A percentile compares a stretch with the other conserved stretches of the same genome.
Conservation (phyloP, 2,113 vertebrate species). For the Podiceps cristatus region DNA sequence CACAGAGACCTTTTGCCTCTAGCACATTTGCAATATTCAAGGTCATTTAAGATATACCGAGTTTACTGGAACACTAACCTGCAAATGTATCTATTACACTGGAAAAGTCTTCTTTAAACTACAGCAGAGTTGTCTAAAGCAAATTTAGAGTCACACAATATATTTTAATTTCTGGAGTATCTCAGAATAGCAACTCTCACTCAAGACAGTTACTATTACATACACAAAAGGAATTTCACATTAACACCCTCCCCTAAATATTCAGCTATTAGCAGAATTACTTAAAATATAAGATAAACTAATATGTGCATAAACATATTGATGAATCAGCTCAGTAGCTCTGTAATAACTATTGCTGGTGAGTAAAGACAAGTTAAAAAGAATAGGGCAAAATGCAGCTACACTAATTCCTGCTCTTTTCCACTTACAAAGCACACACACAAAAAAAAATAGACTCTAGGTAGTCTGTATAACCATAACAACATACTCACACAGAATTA, state of each 20-base stretch:
- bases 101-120: neutral
- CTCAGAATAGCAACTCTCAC: neutral
- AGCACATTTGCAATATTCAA: conserved; percentile 36
- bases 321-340: neutral
- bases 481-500: conserved; percentile 95
- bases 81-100: neutral
- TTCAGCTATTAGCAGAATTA: neutral
- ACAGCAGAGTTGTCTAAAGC: neutral
- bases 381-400: neutral
- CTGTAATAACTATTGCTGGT: neutral
- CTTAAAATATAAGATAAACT: neutral
- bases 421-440: neutral
- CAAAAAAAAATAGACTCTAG: neutral
- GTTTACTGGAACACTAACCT: conserved; percentile 23
- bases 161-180: neutral
- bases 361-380: neutral
- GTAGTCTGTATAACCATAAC: neutral
- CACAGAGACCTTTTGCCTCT: conserved; percentile 16
- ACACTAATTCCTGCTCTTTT: neutral
- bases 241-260: neutral
- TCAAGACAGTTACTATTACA: neutral
- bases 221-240: neutral
- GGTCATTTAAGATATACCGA: conserved; percentile 20
- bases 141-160: neutral
- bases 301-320: neutral